Conservation (phyloP, 2,888 invertebrate genomes). For the Megalurothrips usitatus region DNA sequence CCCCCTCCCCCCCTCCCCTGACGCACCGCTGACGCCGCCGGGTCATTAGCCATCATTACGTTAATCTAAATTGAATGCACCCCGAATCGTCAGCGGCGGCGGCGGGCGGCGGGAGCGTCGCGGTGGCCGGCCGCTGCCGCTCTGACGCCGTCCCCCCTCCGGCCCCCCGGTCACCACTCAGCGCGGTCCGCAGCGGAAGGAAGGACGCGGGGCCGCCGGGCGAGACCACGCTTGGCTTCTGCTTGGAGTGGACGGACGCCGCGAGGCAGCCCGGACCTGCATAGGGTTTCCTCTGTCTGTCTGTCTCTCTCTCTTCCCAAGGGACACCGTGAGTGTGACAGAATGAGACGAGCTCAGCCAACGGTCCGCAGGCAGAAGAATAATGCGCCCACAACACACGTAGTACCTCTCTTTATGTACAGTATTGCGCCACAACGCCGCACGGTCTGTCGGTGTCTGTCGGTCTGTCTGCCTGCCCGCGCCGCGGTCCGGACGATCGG, state of each 20-base stretch:
- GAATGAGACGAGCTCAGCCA: no score
- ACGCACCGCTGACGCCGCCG: no score
- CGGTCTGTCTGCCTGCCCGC: not conserved
- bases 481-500: not conserved
- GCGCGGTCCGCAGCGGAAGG: not conserved
- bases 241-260: not conserved
- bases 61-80: slow-evolving; percentile 17
- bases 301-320: not conserved
- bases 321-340: not conserved
- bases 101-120: not conserved
- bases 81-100: not conserved
- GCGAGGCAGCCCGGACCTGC: not conserved
- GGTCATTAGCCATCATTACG: not conserved
- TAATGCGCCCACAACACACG: no score
- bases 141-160: no score
- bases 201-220: not conserved
- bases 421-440: not conserved
- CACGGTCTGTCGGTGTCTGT: not conserved
- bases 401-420: no score
- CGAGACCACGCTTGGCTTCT: not conserved
- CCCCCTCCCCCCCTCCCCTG: no score
- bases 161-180: not conserved
- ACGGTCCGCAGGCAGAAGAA: no score
- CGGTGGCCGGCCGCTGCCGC: not conserved
- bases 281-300: not conserved